Base-by-base conservation (phyloP, 2,888 invertebrate genomes). In the Lasioglossum malachurum region DNA sequence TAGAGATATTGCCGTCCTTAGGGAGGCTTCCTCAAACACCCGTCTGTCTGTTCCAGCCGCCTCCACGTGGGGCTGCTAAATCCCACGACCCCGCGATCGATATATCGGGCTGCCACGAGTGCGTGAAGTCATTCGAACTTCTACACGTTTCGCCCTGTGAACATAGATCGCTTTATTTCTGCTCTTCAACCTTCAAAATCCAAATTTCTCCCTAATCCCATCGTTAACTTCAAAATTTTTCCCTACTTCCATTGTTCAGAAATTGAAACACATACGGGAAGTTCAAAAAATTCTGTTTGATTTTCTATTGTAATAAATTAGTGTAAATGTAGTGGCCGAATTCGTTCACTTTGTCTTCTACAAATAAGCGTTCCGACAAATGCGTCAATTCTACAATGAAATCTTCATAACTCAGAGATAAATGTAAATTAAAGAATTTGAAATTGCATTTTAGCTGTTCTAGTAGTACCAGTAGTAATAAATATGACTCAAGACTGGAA, bases 1-100 rank as follows among this genome's bases (percentile, higher is more conserved):
- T 87, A 91, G 90, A 93, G 91, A 92, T 93, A 92, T 93, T 92
- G 89, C 87, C 84, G 88, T 78, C 84, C 80, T 78, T 71, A 75
- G 82, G 74, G 77, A 76, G 78, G 76, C 83, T 83, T 83, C 82
- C 75, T 75, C 81, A 79, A 78, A 72, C 75, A 84, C 64, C 73
- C 49, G 67, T 75, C 83, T 57, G 78, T 75, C 74, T 73, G 64
- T 75, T 57, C 27, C 57, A 44, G 75, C 60, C 67, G 69, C 46
- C 64, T 57, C 53, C 71, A 75, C 86, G 75, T 60, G 44, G 79
- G 81, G 83, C 84, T 87, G 88, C 88, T 90, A 88, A 91, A 90
- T 88, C 87, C 86, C 85, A 88, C 85, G 88, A 89, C 78, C 74
- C 60, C 57, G 73, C 80, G 78, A 89, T 89, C 91, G 91, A 92